Evolutionary conservation across 2,888 invertebrate species (phyloP).

Genomic region (Trissolcus japonicus): DNA sequence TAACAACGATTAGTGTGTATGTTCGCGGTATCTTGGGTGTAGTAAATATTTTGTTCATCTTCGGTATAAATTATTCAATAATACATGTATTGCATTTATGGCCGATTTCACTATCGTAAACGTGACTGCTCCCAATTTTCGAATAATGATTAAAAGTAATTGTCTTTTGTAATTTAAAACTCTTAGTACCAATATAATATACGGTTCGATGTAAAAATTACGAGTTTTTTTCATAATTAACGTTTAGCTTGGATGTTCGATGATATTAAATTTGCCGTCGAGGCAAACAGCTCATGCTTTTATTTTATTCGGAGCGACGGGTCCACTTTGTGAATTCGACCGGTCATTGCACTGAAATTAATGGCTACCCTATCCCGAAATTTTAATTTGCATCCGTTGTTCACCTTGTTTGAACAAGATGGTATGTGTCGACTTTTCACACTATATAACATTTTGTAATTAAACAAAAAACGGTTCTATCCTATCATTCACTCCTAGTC

Average conservation of each 20-base stretch:
- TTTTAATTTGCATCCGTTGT: conserved; percentile 22
- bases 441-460: too few species aligned
- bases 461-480: too few species aligned
- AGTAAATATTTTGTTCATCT: neutral
- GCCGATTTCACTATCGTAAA: too few species aligned
- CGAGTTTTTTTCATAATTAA: conserved; percentile 11
- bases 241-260: conserved; percentile 15
- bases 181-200: too few species aligned
- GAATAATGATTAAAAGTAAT: too few species aligned
- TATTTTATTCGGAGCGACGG: conserved; percentile 19
- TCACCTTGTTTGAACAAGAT: conserved; percentile 9
- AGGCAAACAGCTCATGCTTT: conserved; percentile 14
- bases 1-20: conserved; percentile 12
- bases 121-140: too few species aligned
- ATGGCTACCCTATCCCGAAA: conserved; percentile 20
- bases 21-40: conserved; percentile 9
- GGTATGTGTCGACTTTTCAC: too few species aligned
- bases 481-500: too few species aligned
- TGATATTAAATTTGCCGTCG: conserved; percentile 30
- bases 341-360: conserved; percentile 25
- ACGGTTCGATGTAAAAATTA: too few species aligned
- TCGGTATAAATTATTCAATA: neutral
- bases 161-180: too few species aligned
- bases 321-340: conserved; percentile 30
- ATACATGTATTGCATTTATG: too few species aligned